A percentile compares a stretch with the other conserved stretches of the same genome.
phyloP scores from a whole-genome alignment of 2,888 invertebrate genomes.

The Orthosia gracilis region DNA sequence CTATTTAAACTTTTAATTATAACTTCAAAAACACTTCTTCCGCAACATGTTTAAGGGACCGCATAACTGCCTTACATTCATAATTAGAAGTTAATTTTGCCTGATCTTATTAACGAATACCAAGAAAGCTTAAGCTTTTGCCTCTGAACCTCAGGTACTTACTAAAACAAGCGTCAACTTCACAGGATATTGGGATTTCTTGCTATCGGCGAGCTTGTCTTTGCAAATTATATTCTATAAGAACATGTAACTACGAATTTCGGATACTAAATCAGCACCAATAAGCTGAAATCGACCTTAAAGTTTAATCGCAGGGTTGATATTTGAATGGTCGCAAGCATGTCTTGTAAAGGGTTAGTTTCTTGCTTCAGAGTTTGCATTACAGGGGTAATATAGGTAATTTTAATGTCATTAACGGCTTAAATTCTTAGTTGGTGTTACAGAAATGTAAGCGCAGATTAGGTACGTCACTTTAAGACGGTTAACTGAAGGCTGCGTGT shows the following conservation, averaged over 20 bases:
- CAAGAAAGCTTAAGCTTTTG: neutral
- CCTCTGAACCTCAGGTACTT: neutral
- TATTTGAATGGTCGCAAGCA: neutral
- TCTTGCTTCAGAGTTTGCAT: slow-evolving; percentile 45
- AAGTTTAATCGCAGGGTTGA: neutral
- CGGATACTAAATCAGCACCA: slow-evolving; percentile 11
- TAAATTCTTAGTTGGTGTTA: slow-evolving; percentile 49
- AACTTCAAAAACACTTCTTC: neutral
- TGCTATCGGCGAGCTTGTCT: slow-evolving; percentile 15
- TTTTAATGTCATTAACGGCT: slow-evolving; percentile 58
- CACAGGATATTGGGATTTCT: slow-evolving; percentile 31
- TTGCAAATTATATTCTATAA: slow-evolving; percentile 41
- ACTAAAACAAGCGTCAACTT: slow-evolving; percentile 34
- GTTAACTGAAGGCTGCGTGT: slow-evolving; percentile 28
- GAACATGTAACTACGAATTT: slow-evolving; percentile 9
- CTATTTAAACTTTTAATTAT: neutral
- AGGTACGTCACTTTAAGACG: slow-evolving; percentile 43
- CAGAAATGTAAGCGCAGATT: slow-evolving; percentile 51
- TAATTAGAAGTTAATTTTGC: slow-evolving; percentile 3
- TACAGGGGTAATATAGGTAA: slow-evolving; percentile 48
- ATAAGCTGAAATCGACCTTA: slow-evolving; percentile 21
- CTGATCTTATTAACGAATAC: slow-evolving; percentile 7
- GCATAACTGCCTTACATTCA: neutral
- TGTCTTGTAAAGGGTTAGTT: slow-evolving; percentile 49
- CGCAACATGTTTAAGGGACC: neutral